phyloP scores from a whole-genome alignment of 2,113 vertebrate species.

The Charadrius vociferus region DNA sequence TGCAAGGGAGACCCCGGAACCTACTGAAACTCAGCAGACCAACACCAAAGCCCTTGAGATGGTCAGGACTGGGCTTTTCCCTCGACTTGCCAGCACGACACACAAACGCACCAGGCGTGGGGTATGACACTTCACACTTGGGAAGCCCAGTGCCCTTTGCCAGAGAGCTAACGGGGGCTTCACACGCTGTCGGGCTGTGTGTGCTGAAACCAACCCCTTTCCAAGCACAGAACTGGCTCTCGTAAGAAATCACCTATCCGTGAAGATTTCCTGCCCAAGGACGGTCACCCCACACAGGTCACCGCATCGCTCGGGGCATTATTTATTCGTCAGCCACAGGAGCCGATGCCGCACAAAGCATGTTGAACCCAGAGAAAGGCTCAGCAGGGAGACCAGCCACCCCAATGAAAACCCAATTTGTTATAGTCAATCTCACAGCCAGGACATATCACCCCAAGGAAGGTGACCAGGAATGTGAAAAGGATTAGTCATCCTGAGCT shows the following conservation, averaged over 20 bases:
- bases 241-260: neutral
- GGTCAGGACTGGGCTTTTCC: too few species aligned
- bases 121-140: too few species aligned
- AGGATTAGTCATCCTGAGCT: neutral
- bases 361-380: neutral
- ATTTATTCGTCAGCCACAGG: neutral
- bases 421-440: neutral
- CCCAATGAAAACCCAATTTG: neutral
- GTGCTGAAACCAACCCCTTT: neutral
- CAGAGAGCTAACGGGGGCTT: neutral
- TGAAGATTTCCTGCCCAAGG: neutral
- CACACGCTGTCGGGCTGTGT: neutral
- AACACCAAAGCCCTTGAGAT: neutral
- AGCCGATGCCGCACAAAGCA: neutral
- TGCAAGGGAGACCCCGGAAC: neutral
- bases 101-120: rapidly evolving
- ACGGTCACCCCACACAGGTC: neutral
- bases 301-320: neutral
- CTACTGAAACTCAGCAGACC: neutral
- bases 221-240: neutral
- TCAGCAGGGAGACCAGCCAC: neutral
- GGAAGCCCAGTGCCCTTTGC: neutral
- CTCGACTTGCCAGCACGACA: neutral
- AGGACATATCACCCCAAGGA: neutral
- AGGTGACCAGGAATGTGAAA: neutral